These are phyloP conservation scores for Polia nebulosa DNA, from an alignment of 2,888 invertebrate genomes.

Conservation along the genomic window DNA sequence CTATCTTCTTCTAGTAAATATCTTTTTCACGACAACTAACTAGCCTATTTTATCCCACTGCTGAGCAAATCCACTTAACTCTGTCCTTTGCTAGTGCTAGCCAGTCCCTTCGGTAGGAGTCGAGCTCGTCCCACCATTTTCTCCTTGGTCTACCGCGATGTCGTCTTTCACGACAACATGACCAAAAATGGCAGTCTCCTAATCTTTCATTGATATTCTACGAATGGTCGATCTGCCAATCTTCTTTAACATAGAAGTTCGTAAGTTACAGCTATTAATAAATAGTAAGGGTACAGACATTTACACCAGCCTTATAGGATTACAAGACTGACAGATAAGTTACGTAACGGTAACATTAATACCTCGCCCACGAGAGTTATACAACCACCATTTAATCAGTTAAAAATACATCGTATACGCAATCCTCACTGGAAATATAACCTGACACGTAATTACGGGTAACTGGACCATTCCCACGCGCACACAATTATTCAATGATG, in stretches of 20 bases:
- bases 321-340: conserved; percentile 39
- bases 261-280: conserved; percentile 10
- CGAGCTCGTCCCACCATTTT: no score
- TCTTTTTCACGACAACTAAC: no score
- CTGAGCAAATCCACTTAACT: no score
- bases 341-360: conserved; percentile 23
- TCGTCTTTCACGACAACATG: no score
- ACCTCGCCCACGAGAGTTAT: conserved; percentile 42
- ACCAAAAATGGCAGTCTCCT: background rate
- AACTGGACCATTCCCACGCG: conserved; percentile 57
- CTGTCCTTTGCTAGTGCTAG: no score
- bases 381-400: conserved; percentile 45
- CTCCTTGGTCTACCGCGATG: no score
- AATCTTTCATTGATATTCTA: no score
- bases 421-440: conserved; percentile 43
- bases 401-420: conserved; percentile 40
- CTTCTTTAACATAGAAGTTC: background rate
- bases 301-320: conserved; percentile 32
- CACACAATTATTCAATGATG: conserved; percentile 60
- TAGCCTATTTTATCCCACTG: no score
- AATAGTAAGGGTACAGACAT: background rate
- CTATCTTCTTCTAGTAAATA: no score
- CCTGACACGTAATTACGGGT: conserved; percentile 49
- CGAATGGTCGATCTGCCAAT: background rate
- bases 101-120: no score